Evolutionary conservation across 2,888 invertebrate species (phyloP).

Genomic region (Bombylius major): DNA sequence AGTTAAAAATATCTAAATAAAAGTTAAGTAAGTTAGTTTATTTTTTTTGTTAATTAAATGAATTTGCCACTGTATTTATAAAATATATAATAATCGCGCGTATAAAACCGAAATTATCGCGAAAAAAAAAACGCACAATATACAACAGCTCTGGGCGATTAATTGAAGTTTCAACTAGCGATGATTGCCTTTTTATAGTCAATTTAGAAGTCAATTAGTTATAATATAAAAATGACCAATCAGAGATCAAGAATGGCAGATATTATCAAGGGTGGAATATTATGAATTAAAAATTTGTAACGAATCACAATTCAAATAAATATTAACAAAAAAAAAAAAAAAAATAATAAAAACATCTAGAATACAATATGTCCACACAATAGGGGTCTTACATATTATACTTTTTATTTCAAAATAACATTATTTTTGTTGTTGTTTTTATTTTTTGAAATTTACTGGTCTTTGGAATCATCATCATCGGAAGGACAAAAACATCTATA

Average conservation of each 20-base stretch:
- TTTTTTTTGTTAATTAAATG: too few species aligned
- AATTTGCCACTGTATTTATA: too few species aligned
- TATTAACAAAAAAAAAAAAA: not conserved
- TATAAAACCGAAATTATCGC: not conserved
- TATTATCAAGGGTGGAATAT: slow-evolving; percentile 16
- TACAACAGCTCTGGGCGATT: slow-evolving; percentile 23
- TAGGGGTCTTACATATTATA: too few species aligned
- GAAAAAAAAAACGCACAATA: not conserved
- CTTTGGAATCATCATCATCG: too few species aligned
- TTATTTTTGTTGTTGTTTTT: too few species aligned
- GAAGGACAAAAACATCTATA: too few species aligned
- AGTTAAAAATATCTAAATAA: too few species aligned
- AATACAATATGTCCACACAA: not conserved
- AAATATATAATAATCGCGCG: not conserved
- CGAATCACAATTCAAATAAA: slow-evolving; percentile 4
- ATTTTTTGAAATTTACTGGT: too few species aligned
- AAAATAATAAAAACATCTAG: not conserved
- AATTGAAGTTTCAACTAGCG: slow-evolving; percentile 36
- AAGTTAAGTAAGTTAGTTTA: too few species aligned
- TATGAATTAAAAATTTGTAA: slow-evolving; percentile 10
- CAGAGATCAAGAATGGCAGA: slow-evolving; percentile 28
- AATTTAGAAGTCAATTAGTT: slow-evolving; percentile 28
- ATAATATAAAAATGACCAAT: slow-evolving; percentile 27
- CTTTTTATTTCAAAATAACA: too few species aligned
- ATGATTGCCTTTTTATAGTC: slow-evolving; percentile 54